Base-by-base conservation (phyloP, 1,140 invertebrate genomes). In the Heliconius himera region DNA sequence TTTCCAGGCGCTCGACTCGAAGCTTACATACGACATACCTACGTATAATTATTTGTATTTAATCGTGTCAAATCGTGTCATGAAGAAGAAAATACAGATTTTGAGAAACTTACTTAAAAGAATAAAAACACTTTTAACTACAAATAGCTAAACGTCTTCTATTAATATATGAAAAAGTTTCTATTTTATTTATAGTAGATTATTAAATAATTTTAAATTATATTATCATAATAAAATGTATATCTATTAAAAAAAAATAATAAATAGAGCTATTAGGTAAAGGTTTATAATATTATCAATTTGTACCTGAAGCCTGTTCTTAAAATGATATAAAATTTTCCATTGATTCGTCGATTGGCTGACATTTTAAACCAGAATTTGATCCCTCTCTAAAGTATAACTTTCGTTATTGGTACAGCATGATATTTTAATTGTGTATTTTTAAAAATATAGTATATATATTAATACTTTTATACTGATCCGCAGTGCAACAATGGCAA, bases 1-100 rank as follows among this genome's bases (percentile, higher is more conserved):
- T 91, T 91, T 90, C 86, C 86, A 88, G 82, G 70, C 73, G 79
- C 79, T 76, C 41, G 41, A 46, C 49, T 51, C 74, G 66, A 80
- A 80, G 74, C 74, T 80, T 54, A 71, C 60, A 26, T 60, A 54
- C 18, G 18, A 54, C 41, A 20, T 20, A 18, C 49, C 49, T 20
- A n/a, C 54, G 8, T 60, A 22, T 60, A 60, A 60, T 60, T 16
- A 66, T 11, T n/a, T 29, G 3, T 66, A 8, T 66, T 66, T 66
- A 66, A 18, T 66, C 60, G 4, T 26, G 11, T 66, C 11, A 13
- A 66, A 22, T n/a, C n/a, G n/a, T n/a, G n/a, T n/a, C 60, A 29
- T 56, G 1, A 54, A 54, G 0, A 8, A 54, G 51, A 54, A 54
- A 54, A 54, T 56, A 56, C 20, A 56, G n/a, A 56, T 11, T 22